These are phyloP conservation scores for Parazoanthus swiftii DNA, from an alignment of 92 coral and sea anemone genomes.

Conservation along the genomic window DNA sequence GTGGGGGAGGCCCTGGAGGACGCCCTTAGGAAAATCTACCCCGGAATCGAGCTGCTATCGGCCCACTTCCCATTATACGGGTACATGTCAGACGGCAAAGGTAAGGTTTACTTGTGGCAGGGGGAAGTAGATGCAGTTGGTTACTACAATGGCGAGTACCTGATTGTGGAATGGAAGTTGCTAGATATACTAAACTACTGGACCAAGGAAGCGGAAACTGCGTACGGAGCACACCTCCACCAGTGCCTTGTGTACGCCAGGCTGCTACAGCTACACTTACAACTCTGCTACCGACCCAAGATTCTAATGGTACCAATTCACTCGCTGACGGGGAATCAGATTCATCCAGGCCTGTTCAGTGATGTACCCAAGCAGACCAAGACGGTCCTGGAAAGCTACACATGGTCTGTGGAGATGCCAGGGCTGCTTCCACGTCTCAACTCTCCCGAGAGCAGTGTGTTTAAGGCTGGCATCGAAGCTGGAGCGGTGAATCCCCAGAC, in stretches of 20 bases:
- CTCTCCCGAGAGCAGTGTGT: constrained; percentile 20
- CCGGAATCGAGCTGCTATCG: constrained; percentile 16
- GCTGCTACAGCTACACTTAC: constrained; percentile 54
- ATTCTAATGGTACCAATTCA: constrained; percentile 55
- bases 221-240: constrained; percentile 51
- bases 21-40: constrained; percentile 16
- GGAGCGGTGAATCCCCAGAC: constrained; percentile 32
- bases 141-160: constrained; percentile 30
- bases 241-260: constrained; percentile 64
- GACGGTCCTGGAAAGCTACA: constrained; percentile 15
- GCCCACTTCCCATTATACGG: constrained; percentile 31
- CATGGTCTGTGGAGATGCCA: constrained; percentile 45
- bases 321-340: constrained; percentile 25
- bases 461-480: constrained; percentile 23
- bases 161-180: constrained; percentile 63
- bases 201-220: constrained; percentile 10
- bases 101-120: constrained; percentile 32
- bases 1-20: constrained; percentile 15
- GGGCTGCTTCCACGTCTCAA: neutral
- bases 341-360: constrained; percentile 42
- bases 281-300: constrained; percentile 50
- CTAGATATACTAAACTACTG: constrained; percentile 31
- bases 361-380: constrained; percentile 55
- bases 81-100: constrained; percentile 29
- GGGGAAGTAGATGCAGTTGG: constrained; percentile 54